Base-by-base conservation (phyloP, 2,113 vertebrate genomes). In the Scytalopus superciliaris region DNA sequence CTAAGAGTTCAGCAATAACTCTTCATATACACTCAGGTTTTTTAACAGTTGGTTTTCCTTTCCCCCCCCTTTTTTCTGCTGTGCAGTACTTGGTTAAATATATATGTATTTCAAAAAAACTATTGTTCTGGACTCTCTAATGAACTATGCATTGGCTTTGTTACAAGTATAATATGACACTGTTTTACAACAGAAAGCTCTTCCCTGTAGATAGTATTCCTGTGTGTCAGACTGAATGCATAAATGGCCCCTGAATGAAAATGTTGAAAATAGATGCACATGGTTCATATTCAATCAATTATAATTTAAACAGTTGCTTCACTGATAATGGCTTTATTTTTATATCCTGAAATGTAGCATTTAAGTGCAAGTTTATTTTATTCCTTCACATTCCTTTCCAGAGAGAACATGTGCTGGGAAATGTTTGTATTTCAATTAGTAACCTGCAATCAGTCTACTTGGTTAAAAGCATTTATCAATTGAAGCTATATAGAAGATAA, bases 381-480 rank as follows among this genome's bases (percentile, higher is more conserved):
- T 19, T 87, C 37, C 19, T 72, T 90, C 57, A 55, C 5, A 91
- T 85, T 7, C 39, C 63, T 88, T 77, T 90, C 27, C 18, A 67
- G 68, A 74, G 77, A 56, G 42, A 92, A 69, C 1, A 1, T 3
- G 9, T 12, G 3, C 45, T 64, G 40, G 72, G 55, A 88, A 96
- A 59, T 80, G 18, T 80, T 94, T 88, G 4, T 85, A 21, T 84
- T 91, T 92, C 30, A 15, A 7, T 42, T 69, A 50, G 35, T 85
- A 93, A 93, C 37, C 19, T 88, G 33, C 63, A 85, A 84, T 55
- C 81, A 80, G 28, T 86, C 79, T 84, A 24, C 35, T 74, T 81
- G 44, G n/a, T 81, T 96, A 90, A 94, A 93, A 96, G 24, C 17
- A 74, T 90, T 87, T 86, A 83, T 85, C 82, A 93, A 60, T 67